Evolutionary conservation across 2,888 invertebrate species (phyloP), one percentile per base, ranked within the genome.

Genomic region (Andrena bicolor): DNA sequence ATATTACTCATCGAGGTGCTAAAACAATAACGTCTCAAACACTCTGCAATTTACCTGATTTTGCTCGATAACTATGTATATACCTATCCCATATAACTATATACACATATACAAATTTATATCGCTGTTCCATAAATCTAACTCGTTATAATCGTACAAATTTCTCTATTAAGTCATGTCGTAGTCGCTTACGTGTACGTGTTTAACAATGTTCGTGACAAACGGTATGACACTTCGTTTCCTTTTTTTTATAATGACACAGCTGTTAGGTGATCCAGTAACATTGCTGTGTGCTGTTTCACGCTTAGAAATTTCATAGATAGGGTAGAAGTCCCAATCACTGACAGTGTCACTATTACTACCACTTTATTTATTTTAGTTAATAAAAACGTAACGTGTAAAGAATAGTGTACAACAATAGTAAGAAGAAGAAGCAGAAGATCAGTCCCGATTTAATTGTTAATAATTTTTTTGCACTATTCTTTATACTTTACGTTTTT

Each of bases 31-130:
- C 71, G 76, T 61, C 73, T 76, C 65, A 79, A 76, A 78, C 41
- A 64, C 76, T 80, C 51, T 83, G 81, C 79, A 76, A 83, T 84
- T 76, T 85, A 20, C 71, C 82, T 83, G 83, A 61, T 26, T 71
- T 41, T 80, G 73, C 78, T 76, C 56, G 58, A 61, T 84, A 80
- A 82, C 72, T 85, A 86, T 76, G 51, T 76, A 75, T 64, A 78
- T 16, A 51, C 58, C 26, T 58, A 30, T 64, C 10, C 1, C 41
- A 20, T 8, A 8, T 68, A 56, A 4, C 4, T 72, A 73, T 82
- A 53, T 83, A 86, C 84, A 85, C 64, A 83, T 90, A 80, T 83
- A 89, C 78, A 89, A 86, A 85, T 77, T 75, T 78, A 75, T 85
- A 87, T 84, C 85, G 85, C 86, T 84, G 81, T 85, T 87, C 53